Conservation (phyloP, 2,113 vertebrate genomes). For the Cebidichthys violaceus region DNA sequence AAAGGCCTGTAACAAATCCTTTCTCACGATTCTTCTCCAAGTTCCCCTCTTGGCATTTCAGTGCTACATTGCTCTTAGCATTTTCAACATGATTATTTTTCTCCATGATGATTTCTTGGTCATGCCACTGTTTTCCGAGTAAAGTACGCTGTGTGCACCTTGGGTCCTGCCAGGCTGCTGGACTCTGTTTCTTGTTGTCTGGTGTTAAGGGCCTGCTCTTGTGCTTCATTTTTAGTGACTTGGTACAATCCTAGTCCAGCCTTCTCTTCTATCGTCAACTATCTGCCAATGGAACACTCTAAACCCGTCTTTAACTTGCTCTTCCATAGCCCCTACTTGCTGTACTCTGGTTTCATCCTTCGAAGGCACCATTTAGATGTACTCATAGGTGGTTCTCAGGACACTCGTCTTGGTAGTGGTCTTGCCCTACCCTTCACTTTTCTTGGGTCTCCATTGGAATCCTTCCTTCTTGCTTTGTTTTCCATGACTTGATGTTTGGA, state of each 20-base stretch:
- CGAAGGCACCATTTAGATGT: background rate
- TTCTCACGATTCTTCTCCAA: background rate
- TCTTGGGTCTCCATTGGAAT: background rate
- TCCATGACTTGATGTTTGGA: slow-evolving; percentile 2
- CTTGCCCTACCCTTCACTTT: background rate
- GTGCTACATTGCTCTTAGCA: background rate
- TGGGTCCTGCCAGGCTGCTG: background rate
- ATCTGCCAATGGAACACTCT: background rate
- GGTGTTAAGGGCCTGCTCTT: background rate
- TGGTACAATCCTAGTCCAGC: background rate
- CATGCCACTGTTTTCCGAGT: background rate
- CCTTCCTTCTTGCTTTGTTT: background rate
- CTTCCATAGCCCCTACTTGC: background rate
- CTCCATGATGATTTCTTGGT: background rate
- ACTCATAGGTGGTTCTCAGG: background rate
- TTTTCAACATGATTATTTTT: background rate
- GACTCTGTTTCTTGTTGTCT: background rate
- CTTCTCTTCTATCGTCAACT: background rate
- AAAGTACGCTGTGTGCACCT: background rate
- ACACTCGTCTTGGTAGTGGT: background rate
- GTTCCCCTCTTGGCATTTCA: background rate
- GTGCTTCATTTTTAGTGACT: background rate
- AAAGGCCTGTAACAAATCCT: background rate
- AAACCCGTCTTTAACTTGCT: background rate
- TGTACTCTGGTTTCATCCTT: background rate